Evolutionary conservation across 2,113 vertebrate species (phyloP).

Genomic region (Reinhardtius hippoglossoides): DNA sequence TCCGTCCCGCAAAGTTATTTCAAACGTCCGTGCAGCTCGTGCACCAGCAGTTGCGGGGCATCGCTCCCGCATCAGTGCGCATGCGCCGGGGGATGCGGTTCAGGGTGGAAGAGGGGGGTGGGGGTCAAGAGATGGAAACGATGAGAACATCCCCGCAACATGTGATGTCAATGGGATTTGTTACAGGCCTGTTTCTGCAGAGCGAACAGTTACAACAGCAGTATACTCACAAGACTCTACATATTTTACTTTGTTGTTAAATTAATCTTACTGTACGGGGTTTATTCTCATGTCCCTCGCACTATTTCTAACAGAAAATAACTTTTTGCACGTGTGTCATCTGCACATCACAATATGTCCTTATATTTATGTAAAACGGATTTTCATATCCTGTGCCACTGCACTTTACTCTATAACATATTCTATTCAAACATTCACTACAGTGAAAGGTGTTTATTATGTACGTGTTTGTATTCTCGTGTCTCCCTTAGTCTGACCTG

Average conservation of each 20-base stretch:
- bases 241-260: background rate
- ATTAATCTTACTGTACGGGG: background rate
- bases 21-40: slow-evolving; percentile 29
- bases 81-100: slow-evolving; percentile 80
- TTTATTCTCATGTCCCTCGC: too few species aligned
- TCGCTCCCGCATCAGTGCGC: slow-evolving; percentile 55
- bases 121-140: slow-evolving; percentile 69
- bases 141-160: slow-evolving; percentile 72
- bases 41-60: slow-evolving; percentile 29
- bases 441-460: too few species aligned
- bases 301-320: too few species aligned
- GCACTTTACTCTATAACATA: too few species aligned
- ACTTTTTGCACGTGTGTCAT: too few species aligned
- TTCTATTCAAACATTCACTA: too few species aligned
- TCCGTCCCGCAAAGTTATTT: slow-evolving; percentile 55
- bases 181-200: slow-evolving; percentile 15
- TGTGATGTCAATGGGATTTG: slow-evolving; percentile 74
- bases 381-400: too few species aligned
- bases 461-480: too few species aligned
- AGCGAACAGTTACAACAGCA: background rate
- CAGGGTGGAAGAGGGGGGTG: slow-evolving; percentile 55
- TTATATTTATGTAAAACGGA: too few species aligned
- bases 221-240: background rate
- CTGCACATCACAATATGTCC: too few species aligned
- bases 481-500: too few species aligned